A percentile compares a stretch with the other conserved stretches of the same genome.
Evolutionary conservation across 2,888 invertebrate species (phyloP).

Genomic region (Pachycephus smyrnensis): DNA sequence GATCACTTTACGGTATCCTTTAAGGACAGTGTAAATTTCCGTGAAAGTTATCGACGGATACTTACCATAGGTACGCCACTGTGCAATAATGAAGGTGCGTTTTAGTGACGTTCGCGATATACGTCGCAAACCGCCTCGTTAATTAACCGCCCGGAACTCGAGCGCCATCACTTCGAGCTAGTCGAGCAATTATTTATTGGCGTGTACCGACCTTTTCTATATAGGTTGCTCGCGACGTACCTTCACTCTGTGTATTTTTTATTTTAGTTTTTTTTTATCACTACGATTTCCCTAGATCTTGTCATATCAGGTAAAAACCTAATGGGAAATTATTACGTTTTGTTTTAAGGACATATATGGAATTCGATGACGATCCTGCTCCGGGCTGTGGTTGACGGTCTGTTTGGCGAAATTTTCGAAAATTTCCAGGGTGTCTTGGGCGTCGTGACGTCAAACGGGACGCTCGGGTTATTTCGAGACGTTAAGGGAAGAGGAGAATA

Average conservation of each 20-base stretch:
- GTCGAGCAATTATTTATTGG: slow-evolving; percentile 46
- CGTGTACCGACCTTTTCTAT: slow-evolving; percentile 31
- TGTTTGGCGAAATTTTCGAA: slow-evolving; percentile 22
- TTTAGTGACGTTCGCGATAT: slow-evolving; percentile 43
- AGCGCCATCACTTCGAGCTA: slow-evolving; percentile 35
- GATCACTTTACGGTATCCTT: not conserved
- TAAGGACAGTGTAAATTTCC: not conserved
- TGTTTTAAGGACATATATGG: not conserved
- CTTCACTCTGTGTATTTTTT: not conserved
- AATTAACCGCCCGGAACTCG: slow-evolving; percentile 45
- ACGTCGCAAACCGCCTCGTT: slow-evolving; percentile 42
- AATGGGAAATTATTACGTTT: not conserved
- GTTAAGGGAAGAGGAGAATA: slow-evolving; percentile 7
- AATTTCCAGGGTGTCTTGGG: slow-evolving; percentile 23
- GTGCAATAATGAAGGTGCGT: slow-evolving; percentile 42
- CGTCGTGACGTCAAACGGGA: slow-evolving; percentile 49
- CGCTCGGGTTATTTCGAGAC: slow-evolving; percentile 45
- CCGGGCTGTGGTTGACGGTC: not conserved
- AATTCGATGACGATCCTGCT: not conserved
- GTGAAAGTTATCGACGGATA: not conserved
- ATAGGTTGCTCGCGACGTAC: slow-evolving; percentile 29
- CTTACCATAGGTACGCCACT: slow-evolving; percentile 28
- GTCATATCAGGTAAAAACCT: not conserved
- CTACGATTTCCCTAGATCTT: not conserved
- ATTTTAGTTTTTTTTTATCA: not conserved